A percentile compares a stretch with the other conserved stretches of the same genome.
These are phyloP conservation scores for Leuciscus waleckii DNA, from an alignment of 2,797 vertebrate genomes.

Conservation along the genomic window DNA sequence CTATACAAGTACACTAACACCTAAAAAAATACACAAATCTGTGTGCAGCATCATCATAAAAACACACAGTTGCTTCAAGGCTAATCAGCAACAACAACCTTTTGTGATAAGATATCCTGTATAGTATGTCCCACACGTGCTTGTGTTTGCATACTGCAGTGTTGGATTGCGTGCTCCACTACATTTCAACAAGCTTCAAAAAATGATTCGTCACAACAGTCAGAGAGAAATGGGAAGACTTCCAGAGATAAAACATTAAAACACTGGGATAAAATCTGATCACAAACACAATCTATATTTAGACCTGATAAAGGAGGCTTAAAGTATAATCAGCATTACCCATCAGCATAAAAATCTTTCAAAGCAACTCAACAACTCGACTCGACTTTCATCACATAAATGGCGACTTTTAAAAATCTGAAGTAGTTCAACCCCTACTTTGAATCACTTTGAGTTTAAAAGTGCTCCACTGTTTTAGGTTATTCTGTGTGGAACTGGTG, in stretches of 20 bases:
- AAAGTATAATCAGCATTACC: conserved; percentile 21
- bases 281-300: conserved; percentile 63
- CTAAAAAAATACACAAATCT: not conserved
- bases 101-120: conserved; percentile 9
- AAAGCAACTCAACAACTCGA: not conserved
- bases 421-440: not conserved
- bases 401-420: too few species aligned
- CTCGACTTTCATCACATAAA: too few species aligned
- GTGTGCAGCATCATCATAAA: not conserved
- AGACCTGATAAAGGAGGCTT: conserved; percentile 59
- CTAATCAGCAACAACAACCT: conserved; percentile 22
- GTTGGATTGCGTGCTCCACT: not conserved
- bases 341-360: not conserved
- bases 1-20: not conserved
- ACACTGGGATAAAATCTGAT: conserved; percentile 72
- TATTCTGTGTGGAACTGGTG: not conserved
- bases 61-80: conserved; percentile 32
- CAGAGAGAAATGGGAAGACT: conserved; percentile 64
- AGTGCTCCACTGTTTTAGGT: not conserved
- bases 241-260: conserved; percentile 71
- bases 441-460: not conserved
- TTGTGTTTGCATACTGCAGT: conserved; percentile 34
- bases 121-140: conserved; percentile 7
- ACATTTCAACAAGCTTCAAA: not conserved
- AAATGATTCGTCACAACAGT: conserved; percentile 68